These are phyloP conservation scores for Hydra vulgaris DNA, from an alignment of 30 jellyfish, hydroid and myxozoan genomes.

Conservation along the genomic window DNA sequence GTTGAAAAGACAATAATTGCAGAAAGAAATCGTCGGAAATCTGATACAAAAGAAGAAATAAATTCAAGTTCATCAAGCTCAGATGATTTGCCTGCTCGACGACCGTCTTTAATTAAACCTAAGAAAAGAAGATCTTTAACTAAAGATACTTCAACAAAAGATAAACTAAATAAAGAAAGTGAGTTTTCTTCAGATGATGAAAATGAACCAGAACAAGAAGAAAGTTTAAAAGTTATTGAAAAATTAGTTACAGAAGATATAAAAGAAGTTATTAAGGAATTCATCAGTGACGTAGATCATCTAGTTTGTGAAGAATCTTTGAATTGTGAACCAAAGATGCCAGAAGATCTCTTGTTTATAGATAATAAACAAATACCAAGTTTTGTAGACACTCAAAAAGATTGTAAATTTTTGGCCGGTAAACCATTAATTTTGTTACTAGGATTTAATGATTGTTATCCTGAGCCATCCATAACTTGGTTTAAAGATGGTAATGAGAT, in stretches of 20 bases:
- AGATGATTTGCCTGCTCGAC: conserved; percentile 35
- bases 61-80: conserved; percentile 34
- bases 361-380: conserved; percentile 28
- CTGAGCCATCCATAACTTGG: conserved; percentile 59
- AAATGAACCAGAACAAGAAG: neutral
- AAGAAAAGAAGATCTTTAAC: conserved; percentile 7
- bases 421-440: conserved; percentile 32
- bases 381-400: neutral
- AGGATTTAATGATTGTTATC: conserved; percentile 28
- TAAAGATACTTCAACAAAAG: neutral
- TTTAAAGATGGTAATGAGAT: conserved; percentile 56
- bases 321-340: neutral
- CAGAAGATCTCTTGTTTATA: neutral
- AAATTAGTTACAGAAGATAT: neutral
- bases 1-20: conserved; percentile 21
- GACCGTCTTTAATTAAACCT: conserved; percentile 35
- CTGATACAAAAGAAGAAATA: conserved; percentile 2
- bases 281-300: neutral
- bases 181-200: conserved; percentile 73
- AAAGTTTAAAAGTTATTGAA: neutral
- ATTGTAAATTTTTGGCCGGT: conserved; percentile 19
- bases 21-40: conserved; percentile 9
- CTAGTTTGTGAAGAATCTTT: conserved; percentile 11
- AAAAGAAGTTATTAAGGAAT: neutral
- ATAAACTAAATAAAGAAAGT: conserved; percentile 38